Percentiles rank a stretch among this genome's conserved stretches.
Conservation (phyloP, 1,140 invertebrate genomes). For the Apis dorsata region DNA sequence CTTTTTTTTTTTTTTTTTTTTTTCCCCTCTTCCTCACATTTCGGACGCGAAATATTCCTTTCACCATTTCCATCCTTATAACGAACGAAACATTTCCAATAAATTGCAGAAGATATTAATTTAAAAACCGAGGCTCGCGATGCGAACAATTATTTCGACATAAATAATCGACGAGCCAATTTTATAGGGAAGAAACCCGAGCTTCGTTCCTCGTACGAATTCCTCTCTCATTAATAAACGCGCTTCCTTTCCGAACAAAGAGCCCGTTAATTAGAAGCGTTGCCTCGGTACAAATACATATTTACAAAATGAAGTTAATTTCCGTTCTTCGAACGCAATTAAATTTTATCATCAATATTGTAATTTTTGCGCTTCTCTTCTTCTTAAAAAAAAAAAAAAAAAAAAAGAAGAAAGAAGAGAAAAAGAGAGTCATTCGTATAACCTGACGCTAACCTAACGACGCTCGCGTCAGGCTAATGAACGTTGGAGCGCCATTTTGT, state of each 20-base stretch:
- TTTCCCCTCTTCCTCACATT: not conserved
- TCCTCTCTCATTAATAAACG: not conserved
- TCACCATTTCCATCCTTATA: too few species aligned
- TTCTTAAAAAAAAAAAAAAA: too few species aligned
- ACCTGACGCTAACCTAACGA: not conserved
- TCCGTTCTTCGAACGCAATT: slow-evolving; percentile 15
- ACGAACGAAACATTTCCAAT: too few species aligned
- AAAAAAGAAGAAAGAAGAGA: too few species aligned
- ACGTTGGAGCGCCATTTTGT: slow-evolving; percentile 9
- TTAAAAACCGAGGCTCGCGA: not conserved
- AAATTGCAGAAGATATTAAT: too few species aligned
- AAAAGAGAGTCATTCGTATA: too few species aligned
- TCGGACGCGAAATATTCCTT: too few species aligned
- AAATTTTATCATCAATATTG: slow-evolving; percentile 12
- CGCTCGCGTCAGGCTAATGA: slow-evolving; percentile 20
- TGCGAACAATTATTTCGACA: not conserved
- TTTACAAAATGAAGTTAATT: slow-evolving; percentile 33
- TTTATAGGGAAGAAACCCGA: not conserved
- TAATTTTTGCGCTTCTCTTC: not conserved
- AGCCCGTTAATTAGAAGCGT: slow-evolving; percentile 12
- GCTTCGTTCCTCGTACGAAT: not conserved
- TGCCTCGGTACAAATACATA: not conserved
- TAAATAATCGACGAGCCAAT: not conserved
- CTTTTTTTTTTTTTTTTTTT: too few species aligned
- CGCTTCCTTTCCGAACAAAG: not conserved